phyloP scores from a whole-genome alignment of 2,797 vertebrate species.

The Echeneis naucrates region DNA sequence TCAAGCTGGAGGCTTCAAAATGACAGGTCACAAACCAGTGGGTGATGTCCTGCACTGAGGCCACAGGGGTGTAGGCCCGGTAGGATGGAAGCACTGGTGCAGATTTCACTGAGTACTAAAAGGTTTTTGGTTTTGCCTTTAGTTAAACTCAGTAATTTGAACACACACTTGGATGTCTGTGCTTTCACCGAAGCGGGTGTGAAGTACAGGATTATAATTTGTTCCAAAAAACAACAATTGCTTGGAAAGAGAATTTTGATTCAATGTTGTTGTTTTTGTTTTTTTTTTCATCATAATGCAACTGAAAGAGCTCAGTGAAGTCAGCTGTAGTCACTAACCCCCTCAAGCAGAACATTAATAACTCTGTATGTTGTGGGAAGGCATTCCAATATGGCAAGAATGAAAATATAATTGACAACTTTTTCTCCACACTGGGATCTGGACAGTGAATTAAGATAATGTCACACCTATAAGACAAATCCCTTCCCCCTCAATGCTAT shows the following conservation, averaged over 20 bases:
- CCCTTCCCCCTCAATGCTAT: constrained; percentile 32
- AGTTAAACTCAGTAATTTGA: not conserved
- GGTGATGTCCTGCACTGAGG: not conserved
- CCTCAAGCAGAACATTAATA: constrained; percentile 13
- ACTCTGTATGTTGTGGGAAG: constrained; percentile 12
- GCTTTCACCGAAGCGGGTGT: constrained; percentile 8
- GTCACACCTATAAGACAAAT: constrained; percentile 65
- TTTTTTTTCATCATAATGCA: constrained; percentile 51
- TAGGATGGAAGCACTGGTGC: not conserved
- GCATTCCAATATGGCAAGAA: constrained; percentile 23
- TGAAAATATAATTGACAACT: constrained; percentile 47
- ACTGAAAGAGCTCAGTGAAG: constrained; percentile 11
- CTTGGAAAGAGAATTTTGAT: constrained; percentile 17
- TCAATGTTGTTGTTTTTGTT: constrained; percentile 4
- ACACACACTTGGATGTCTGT: not conserved
- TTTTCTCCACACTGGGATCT: constrained; percentile 28
- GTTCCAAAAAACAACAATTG: not conserved
- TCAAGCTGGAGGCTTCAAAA: too few species aligned
- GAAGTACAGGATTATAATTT: not conserved
- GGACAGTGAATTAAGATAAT: constrained; percentile 61
- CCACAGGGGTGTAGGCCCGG: constrained; percentile 1
- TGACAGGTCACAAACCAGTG: too few species aligned
- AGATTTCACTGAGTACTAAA: not conserved
- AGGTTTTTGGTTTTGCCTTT: not conserved
- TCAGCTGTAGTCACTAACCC: constrained; percentile 4